These are phyloP conservation scores for Lepidothrix coronata DNA, from an alignment of 2,113 vertebrate genomes.

Conservation along the genomic window DNA sequence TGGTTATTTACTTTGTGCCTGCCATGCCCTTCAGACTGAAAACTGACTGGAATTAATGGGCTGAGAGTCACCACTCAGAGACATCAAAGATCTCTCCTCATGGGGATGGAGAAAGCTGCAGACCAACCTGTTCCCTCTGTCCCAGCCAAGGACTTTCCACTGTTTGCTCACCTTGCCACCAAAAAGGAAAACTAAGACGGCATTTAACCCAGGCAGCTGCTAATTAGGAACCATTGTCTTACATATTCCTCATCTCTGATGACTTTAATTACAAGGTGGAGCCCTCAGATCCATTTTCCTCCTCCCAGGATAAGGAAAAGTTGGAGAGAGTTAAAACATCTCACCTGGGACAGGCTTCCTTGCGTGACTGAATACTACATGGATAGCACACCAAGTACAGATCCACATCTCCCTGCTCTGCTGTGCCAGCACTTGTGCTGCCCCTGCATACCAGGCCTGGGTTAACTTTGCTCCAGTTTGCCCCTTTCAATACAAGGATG, in stretches of 20 bases:
- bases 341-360: background rate
- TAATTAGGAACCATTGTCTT: background rate
- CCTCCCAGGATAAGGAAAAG: background rate
- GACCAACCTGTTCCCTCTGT: background rate
- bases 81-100: background rate
- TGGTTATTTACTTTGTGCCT: background rate
- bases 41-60: background rate
- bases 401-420: background rate
- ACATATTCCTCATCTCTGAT: background rate
- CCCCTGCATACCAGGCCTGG: background rate
- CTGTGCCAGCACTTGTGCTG: background rate
- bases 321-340: background rate
- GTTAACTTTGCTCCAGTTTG: background rate
- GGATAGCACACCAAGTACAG: background rate
- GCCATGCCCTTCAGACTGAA: background rate
- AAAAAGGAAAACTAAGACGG: background rate
- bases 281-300: background rate
- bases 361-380: background rate
- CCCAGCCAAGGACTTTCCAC: background rate
- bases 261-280: conserved; percentile 7
- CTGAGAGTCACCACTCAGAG: background rate
- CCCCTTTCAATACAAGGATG: background rate
- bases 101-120: background rate
- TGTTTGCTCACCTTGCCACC: background rate
- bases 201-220: background rate